A percentile compares a stretch with the other conserved stretches of the same genome.
Conservation (phyloP, 2,113 vertebrate genomes). For the Pangasianodon gigas region DNA sequence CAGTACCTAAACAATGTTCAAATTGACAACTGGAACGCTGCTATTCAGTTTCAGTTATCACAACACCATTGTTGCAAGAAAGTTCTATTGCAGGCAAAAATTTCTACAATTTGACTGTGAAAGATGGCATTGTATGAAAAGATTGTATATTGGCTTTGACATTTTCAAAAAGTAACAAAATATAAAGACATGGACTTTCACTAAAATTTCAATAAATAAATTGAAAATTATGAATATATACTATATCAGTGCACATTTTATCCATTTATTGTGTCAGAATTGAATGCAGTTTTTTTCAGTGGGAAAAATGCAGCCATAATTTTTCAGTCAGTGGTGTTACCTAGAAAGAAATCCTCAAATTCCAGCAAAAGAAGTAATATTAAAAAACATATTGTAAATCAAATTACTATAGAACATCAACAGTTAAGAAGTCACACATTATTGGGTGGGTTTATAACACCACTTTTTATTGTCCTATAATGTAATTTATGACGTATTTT, state of each 20-base stretch:
- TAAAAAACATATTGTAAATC: not conserved
- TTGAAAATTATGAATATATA: too few relatives aligned
- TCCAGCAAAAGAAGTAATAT: not conserved
- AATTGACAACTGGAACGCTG: too few relatives aligned
- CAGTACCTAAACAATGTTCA: not conserved
- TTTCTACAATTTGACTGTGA: not conserved
- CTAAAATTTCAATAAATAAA: too few relatives aligned
- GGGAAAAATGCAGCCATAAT: not conserved
- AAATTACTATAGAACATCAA: not conserved
- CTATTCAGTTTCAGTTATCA: not conserved
- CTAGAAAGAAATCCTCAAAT: too few relatives aligned
- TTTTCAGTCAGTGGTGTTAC: not conserved
- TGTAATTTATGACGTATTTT: not conserved
- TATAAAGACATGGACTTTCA: not conserved
- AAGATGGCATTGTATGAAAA: not conserved
- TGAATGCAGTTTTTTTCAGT: too few relatives aligned
- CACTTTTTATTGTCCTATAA: not conserved
- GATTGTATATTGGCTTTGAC: not conserved
- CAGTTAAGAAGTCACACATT: not conserved
- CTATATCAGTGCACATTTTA: too few relatives aligned
- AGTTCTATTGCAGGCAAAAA: too few relatives aligned
- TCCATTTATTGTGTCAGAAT: too few relatives aligned
- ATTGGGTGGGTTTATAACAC: not conserved
- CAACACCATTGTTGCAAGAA: not conserved
- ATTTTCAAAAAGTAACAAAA: not conserved